Evolutionary conservation across 2,888 invertebrate genomes (phyloP), one percentile per base, ranked within the genome.

Genomic region (Drosophila prolongata): DNA sequence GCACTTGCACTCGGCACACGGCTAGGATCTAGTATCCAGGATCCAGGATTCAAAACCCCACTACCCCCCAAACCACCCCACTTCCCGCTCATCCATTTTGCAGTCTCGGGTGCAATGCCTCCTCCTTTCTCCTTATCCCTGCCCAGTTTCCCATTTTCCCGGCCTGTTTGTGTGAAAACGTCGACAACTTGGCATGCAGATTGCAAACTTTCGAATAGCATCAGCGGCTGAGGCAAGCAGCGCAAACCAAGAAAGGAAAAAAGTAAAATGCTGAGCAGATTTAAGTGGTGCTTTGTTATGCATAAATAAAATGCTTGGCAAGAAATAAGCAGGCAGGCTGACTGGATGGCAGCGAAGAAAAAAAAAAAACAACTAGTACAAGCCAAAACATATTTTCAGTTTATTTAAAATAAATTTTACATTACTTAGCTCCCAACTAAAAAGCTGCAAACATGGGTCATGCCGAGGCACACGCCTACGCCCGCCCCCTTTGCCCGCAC

Each of bases 331-430:
- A 78, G 75, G 56, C 56, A 59, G 56, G 52, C 50, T 44, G 62
- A 56, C 54, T 34, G 47, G 47, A 27, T 14, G 70, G 54, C 61
- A 13, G 44, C 38, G 40, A 13, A 2, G 47, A 57, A 56, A 64
- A 67, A 16, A 16, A 16, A 70, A 66, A 44, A 47, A 13, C 60
- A 69, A 49, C 49, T 54, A 46, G 38, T 65, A 40, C 65, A 68
- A 56, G 47, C 55, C 66, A 75, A 87, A 87, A 84, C 81, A 87
- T 89, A 89, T 87, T 86, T 86, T 76, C 78, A 84, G 87, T 86
- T 87, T 87, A 89, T 84, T 89, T 87, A 76, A 81, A 89, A 87
- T 84, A 86, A 84, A 89, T 86, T 87, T 87, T 81, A 87, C 85
- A 87, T 87, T 87, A 79, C 85, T 80, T 89, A 80, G 77, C 76